phyloP scores from a whole-genome alignment of 1,140 invertebrate genomes.

The Hesperophylax magnus region DNA sequence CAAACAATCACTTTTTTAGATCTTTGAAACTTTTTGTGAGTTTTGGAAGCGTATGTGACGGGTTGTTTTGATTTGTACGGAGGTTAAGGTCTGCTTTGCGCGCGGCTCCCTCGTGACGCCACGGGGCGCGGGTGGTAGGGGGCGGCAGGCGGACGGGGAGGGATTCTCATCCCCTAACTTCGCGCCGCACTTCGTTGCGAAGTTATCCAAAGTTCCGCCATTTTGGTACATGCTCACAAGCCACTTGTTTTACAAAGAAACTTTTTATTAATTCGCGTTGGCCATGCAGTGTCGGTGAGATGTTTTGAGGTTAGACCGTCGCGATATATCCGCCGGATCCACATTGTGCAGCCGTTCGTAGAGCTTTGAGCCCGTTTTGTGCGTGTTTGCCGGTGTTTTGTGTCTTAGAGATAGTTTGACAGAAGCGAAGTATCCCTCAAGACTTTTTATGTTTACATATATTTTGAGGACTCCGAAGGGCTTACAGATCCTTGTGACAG shows the following conservation, averaged over 20 bases:
- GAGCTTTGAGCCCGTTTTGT: conserved; percentile 65
- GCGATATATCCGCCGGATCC: conserved; percentile 29
- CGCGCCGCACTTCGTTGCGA: conserved; percentile 69
- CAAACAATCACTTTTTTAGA: background rate
- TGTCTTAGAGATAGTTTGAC: conserved; percentile 51
- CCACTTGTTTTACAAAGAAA: conserved; percentile 74
- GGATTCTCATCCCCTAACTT: conserved; percentile 65
- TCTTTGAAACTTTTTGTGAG: conserved; percentile 18
- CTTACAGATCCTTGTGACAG: conserved; percentile 59
- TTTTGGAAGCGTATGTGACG: background rate
- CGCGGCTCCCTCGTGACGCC: conserved; percentile 46
- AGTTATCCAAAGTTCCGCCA: conserved; percentile 73
- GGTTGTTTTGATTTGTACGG: conserved; percentile 3
- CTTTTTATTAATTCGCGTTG: conserved; percentile 73
- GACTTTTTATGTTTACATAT: conserved; percentile 49
- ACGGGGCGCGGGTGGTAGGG: conserved; percentile 61
- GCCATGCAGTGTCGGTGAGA: conserved; percentile 71
- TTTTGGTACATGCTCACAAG: conserved; percentile 73
- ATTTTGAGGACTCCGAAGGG: background rate
- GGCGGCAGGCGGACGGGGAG: conserved; percentile 47
- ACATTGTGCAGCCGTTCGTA: conserved; percentile 15
- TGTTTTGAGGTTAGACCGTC: conserved; percentile 69
- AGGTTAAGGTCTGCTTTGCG: conserved; percentile 1
- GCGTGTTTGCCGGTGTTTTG: conserved; percentile 69
- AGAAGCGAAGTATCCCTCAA: conserved; percentile 46